Percentiles rank a stretch among this genome's conserved stretches.
Evolutionary conservation across 1,140 invertebrate genomes (phyloP).

Genomic region (Sarcophaga bullata): DNA sequence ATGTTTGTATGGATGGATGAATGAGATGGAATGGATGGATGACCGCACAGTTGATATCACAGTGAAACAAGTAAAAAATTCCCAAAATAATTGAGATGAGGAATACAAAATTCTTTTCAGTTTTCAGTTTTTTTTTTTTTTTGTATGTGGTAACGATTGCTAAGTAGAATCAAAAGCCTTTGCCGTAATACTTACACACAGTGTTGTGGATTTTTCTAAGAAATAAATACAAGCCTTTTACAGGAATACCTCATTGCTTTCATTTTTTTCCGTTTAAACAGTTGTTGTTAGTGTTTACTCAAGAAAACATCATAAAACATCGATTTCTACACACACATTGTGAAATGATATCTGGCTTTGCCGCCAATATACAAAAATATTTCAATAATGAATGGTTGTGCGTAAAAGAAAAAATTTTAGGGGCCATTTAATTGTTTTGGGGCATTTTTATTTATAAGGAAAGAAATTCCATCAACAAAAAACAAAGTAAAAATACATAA

Average conservation of each 20-base stretch:
- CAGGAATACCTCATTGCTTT: too few species aligned
- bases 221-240: not conserved
- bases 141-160: not conserved
- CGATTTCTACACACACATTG: not conserved
- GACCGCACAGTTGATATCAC: not conserved
- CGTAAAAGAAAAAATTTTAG: not conserved
- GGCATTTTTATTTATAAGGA: not conserved
- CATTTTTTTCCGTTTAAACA: too few species aligned
- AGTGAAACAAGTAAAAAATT: not conserved
- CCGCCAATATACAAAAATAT: not conserved
- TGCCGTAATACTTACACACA: conserved; percentile 15
- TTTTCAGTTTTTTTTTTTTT: not conserved
- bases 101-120: not conserved
- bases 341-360: not conserved
- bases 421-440: conserved; percentile 15
- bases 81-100: not conserved
- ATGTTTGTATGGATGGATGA: not conserved
- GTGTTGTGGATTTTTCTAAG: not conserved
- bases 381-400: not conserved
- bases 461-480: not conserved
- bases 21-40: not conserved
- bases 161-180: not conserved
- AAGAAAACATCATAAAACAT: conserved; percentile 13
- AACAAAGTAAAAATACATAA: too few species aligned
- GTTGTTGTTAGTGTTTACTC: too few species aligned